Percentiles rank a stretch among this genome's conserved stretches.
phyloP scores from a whole-genome alignment of 64 coral and sea anemone genomes.

The Montipora cactus region DNA sequence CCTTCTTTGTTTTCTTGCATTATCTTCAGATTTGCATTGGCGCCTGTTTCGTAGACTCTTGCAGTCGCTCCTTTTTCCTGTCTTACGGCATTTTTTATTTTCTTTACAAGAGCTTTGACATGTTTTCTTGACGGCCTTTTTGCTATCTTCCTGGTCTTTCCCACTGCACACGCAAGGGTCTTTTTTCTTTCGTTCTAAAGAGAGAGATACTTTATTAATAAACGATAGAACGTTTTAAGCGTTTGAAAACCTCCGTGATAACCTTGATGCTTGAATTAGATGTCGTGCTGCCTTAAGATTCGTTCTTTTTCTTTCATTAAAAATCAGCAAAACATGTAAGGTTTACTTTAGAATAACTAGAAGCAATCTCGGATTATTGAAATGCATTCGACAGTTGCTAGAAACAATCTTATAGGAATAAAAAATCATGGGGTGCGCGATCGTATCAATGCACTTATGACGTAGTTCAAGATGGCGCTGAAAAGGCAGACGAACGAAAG shows the following conservation, averaged over 20 bases:
- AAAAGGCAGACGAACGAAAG: no score
- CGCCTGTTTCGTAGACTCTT: slow-evolving; percentile 42
- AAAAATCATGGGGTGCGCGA: no score
- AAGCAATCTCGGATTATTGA: no score
- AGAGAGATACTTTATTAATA: background rate
- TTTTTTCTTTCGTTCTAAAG: slow-evolving; percentile 35
- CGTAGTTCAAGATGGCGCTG: no score
- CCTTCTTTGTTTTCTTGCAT: slow-evolving; percentile 30
- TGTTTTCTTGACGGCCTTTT: slow-evolving; percentile 51
- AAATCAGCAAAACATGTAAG: no score
- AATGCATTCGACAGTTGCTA: no score
- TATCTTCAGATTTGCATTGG: slow-evolving; percentile 15
- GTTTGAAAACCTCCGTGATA: background rate
- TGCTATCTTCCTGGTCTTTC: slow-evolving; percentile 4
- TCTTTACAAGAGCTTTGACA: background rate
- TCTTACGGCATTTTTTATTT: slow-evolving; percentile 4
- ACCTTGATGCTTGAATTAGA: background rate
- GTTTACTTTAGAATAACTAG: no score
- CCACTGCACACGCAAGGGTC: slow-evolving; percentile 12
- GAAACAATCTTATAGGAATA: no score
- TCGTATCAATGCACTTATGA: no score
- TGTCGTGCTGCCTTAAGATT: no score
- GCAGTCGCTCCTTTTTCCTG: background rate
- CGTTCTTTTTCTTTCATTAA: no score
- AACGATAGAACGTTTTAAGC: background rate